phyloP scores from a whole-genome alignment of 1,140 invertebrate genomes.

The Drosophila murphyi region DNA sequence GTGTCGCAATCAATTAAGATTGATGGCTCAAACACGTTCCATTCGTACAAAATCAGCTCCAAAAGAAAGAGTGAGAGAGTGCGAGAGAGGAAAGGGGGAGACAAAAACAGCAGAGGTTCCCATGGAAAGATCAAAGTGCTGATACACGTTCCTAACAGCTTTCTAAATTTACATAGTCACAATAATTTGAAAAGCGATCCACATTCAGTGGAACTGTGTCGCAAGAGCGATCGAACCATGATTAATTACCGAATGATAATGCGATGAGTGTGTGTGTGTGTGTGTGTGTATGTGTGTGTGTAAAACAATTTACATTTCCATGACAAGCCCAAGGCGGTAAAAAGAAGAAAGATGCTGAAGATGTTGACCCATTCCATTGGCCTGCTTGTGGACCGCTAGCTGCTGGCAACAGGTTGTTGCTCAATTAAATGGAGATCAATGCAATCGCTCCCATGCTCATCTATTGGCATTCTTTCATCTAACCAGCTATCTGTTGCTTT shows the following conservation, averaged over 20 bases:
- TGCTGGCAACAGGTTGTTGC: constrained; percentile 8
- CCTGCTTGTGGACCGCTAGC: constrained; percentile 47
- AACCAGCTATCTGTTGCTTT: constrained; percentile 10
- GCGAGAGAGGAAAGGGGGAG: not conserved
- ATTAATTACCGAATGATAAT: constrained; percentile 28
- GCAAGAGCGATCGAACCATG: constrained; percentile 23
- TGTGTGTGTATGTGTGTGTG: constrained; percentile 19
- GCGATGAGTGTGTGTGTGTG: not conserved
- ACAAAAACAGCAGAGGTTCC: constrained; percentile 11
- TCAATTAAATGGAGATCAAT: constrained; percentile 78
- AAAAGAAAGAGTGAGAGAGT: not conserved
- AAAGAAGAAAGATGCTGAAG: not conserved
- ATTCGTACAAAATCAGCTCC: not conserved
- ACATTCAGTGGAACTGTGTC: constrained; percentile 43
- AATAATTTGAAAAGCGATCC: constrained; percentile 55
- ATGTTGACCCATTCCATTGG: constrained; percentile 63
- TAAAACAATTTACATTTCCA: constrained; percentile 57
- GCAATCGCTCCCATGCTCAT: constrained; percentile 39
- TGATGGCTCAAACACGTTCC: constrained; percentile 6
- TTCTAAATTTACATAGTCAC: constrained; percentile 76
- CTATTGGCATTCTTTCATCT: constrained; percentile 62
- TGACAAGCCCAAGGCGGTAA: constrained; percentile 2
- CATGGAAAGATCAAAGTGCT: constrained; percentile 25
- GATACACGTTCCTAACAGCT: constrained; percentile 58
- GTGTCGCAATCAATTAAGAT: not conserved